phyloP scores from a whole-genome alignment of 1,140 invertebrate species.

The Mamestra configurata region DNA sequence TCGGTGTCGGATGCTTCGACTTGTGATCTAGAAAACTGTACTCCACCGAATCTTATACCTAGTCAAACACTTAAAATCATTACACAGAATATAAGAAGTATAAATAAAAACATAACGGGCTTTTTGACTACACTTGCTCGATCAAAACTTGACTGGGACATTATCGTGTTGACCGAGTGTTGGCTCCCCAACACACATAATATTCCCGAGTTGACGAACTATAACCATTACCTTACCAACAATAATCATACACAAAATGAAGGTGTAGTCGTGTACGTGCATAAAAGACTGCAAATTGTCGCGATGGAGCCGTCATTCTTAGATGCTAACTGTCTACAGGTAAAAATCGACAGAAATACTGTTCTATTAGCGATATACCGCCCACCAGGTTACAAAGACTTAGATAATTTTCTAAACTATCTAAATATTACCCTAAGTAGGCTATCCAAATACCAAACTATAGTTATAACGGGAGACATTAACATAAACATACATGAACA shows the following conservation, averaged over 20 bases:
- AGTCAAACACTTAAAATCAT: conserved; percentile 42
- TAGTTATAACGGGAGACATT: conserved; percentile 41
- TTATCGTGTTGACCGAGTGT: conserved; percentile 52
- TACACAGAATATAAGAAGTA: conserved; percentile 48
- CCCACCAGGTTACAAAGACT: conserved; percentile 42
- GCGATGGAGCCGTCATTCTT: neutral
- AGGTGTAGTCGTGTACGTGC: conserved; percentile 5
- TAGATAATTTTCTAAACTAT: conserved; percentile 31
- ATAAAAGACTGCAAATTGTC: neutral
- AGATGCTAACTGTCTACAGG: conserved; percentile 16
- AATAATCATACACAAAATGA: conserved; percentile 25
- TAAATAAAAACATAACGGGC: conserved; percentile 37
- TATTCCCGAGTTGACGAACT: neutral
- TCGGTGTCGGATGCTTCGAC: neutral
- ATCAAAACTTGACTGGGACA: conserved; percentile 47
- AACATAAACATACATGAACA: conserved; percentile 37
- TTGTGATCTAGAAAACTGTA: conserved; percentile 9
- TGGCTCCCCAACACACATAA: conserved; percentile 40
- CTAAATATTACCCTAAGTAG: conserved; percentile 13
- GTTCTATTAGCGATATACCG: conserved; percentile 48
- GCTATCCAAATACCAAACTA: conserved; percentile 4
- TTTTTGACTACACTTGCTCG: conserved; percentile 30
- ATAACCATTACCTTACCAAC: conserved; percentile 13
- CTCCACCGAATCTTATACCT: neutral
- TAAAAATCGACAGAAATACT: neutral